Percentiles rank a stretch among this genome's conserved stretches.
These are phyloP conservation scores for Coptodon rendalli DNA, from an alignment of 2,113 vertebrate species.

Conservation along the genomic window DNA sequence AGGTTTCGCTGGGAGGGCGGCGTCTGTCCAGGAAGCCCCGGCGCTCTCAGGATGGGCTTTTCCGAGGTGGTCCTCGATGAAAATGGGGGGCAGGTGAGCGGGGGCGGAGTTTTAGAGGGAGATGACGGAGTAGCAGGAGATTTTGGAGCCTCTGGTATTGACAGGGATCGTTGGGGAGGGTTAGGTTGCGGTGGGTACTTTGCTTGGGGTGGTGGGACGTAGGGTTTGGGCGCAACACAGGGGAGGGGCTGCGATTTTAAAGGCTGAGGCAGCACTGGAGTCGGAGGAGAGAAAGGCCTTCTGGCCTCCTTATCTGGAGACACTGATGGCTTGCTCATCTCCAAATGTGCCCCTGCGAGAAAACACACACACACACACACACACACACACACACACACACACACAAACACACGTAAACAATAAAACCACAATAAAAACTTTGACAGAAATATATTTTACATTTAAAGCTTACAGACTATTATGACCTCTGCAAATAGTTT, in stretches of 20 bases:
- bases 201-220: background rate
- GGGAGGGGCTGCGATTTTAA: constrained; percentile 16
- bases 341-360: constrained; percentile 53
- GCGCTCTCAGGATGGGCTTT: background rate
- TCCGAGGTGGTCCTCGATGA: background rate
- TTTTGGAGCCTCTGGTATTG: constrained; percentile 27
- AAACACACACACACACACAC: background rate
- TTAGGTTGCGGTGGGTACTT: constrained; percentile 43
- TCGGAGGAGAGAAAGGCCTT: constrained; percentile 23
- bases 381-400: background rate
- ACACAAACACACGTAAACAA: background rate
- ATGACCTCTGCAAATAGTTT: background rate
- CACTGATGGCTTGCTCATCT: constrained; percentile 35
- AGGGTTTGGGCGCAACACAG: constrained; percentile 26
- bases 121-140: background rate
- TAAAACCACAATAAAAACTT: background rate
- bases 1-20: background rate
- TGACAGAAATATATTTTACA: background rate
- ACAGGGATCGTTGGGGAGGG: constrained; percentile 19
- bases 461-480: background rate
- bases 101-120: background rate
- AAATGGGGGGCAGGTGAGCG: constrained; percentile 4
- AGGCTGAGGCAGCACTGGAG: constrained; percentile 45
- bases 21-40: background rate
- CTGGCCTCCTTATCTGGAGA: constrained; percentile 52